Base-by-base conservation (phyloP, 2,113 vertebrate species). In the Anguilla japonica region DNA sequence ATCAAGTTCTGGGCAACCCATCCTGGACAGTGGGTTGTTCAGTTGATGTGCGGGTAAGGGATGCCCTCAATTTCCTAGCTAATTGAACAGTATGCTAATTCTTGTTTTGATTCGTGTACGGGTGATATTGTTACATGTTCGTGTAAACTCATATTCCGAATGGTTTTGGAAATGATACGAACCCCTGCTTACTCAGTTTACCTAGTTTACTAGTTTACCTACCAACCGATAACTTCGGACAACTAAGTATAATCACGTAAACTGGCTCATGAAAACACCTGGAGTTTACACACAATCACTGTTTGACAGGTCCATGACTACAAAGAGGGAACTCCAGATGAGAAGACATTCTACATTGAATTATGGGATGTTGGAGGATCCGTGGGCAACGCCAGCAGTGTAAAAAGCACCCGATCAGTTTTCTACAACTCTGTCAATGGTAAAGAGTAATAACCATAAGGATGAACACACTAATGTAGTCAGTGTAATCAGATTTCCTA, bases 11-110 rank as follows among this genome's bases (percentile, higher is more conserved):
- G 91, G 98, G 97, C 89, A 99, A 99, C 90, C 98, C 98, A 0
- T 99, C 98, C 0, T 99, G 98, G 98, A 99, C 98, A 0, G 98
- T 99, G 53, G 98, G 98, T 88, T 99, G 98, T 88, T 99, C 98
- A 0, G 97, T 99, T 93, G 98, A 99, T 89, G 97, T 99, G 75
- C 95, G 98, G 96, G 98, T 99, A 97, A 95, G 89, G 20, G 16
- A 75, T 11, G 13, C 1, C 26, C 3, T 7, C 22, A 29, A 3
- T 75, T 34, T 75, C n/a, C 71, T 13, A 75, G 26, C n/a, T 34
- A 75, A 13, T 13, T 75, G n/a, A 11, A 75, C 26, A n/a, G 26
- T 75, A 75, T 75, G n/a, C n/a, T 26, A 5, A 26, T 67, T 20
- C 60, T 22, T 67, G 15, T 22, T 26, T 67, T 67, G 60, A 67